Evolutionary conservation across 2,797 vertebrate species (phyloP).

Genomic region (Mus caroli): DNA sequence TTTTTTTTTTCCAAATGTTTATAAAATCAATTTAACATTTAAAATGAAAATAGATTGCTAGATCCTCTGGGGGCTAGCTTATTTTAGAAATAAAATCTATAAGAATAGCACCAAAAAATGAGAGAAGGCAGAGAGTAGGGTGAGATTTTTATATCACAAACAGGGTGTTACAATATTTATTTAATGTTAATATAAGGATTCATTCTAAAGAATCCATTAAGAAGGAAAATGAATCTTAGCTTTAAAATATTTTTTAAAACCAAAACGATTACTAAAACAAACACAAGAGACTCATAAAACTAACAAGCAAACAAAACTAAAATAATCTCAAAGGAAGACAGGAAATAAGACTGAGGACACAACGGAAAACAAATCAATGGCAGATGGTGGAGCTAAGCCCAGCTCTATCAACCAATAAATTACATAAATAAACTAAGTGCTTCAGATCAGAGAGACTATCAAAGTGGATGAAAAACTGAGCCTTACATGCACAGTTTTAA

Average conservation of each 20-base stretch:
- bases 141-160: background rate
- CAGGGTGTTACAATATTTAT: background rate
- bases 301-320: background rate
- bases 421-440: background rate
- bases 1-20: background rate
- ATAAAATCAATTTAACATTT: background rate
- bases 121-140: background rate
- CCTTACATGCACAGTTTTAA: background rate
- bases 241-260: background rate
- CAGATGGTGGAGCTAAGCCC: background rate
- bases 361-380: conserved; percentile 29
- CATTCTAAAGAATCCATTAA: background rate
- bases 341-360: background rate
- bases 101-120: background rate
- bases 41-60: background rate
- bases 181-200: background rate
- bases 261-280: background rate
- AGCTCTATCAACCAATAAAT: background rate
- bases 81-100: background rate
- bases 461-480: background rate
- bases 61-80: background rate
- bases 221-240: background rate
- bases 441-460: background rate
- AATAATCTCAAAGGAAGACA: conserved; percentile 23
- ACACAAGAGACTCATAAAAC: background rate